Evolutionary conservation across 92 coral and sea anemone genomes (phyloP).

Genomic region (Desmophyllum pertusum): DNA sequence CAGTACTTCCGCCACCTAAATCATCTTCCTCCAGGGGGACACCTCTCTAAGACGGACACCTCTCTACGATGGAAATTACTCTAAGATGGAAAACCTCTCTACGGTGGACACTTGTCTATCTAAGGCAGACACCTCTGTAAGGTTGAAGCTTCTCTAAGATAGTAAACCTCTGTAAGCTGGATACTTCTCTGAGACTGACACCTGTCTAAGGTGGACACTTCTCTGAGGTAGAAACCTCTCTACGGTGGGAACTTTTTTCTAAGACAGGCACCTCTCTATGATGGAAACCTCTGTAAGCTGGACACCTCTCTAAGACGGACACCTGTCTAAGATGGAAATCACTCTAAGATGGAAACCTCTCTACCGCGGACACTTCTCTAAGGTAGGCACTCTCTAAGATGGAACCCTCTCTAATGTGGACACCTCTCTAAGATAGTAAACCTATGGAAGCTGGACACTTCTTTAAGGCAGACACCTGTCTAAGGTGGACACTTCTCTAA

Average conservation of each 20-base stretch:
- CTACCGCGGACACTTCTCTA: not conserved
- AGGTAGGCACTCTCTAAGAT: too few species aligned
- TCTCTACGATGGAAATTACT: not conserved
- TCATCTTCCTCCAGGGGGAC: not conserved
- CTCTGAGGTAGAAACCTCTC: not conserved
- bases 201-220: not conserved
- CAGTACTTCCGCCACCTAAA: not conserved
- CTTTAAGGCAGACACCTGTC: not conserved
- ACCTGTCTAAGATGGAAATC: not conserved
- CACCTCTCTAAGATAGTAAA: not conserved
- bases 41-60: not conserved
- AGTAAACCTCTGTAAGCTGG: not conserved
- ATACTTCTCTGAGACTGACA: not conserved
- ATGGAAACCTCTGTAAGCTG: not conserved
- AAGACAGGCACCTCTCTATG: not conserved
- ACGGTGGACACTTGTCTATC: not conserved
- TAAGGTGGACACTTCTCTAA: not conserved
- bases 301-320: not conserved
- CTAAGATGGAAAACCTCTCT: not conserved
- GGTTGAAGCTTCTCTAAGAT: not conserved
- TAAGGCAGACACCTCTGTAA: not conserved
- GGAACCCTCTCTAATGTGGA: not conserved
- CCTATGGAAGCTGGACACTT: too few species aligned
- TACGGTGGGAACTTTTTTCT: too few species aligned
- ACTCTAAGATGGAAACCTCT: not conserved